Percentiles rank a stretch among this genome's conserved stretches.
These are phyloP conservation scores for Hexactinellida sp. DNA, from an alignment of 37 sponge, comb jelly and placozoan species.

Conservation along the genomic window DNA sequence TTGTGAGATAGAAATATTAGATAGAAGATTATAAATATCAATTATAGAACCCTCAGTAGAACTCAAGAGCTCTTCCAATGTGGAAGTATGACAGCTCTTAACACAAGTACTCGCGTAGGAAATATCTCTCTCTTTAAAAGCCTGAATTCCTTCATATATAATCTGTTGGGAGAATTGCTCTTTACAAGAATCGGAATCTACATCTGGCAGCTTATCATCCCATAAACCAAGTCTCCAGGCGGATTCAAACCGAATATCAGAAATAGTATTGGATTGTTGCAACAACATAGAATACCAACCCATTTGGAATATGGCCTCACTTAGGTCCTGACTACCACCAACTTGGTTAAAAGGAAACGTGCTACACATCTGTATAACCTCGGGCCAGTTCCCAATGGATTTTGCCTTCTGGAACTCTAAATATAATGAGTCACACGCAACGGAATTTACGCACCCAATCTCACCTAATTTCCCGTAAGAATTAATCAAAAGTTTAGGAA, in stretches of 20 bases:
- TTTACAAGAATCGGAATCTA: not conserved
- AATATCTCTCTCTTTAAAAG: not conserved
- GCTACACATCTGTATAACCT: not conserved
- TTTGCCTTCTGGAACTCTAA: constrained; percentile 1
- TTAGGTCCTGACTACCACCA: not conserved
- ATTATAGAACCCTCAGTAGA: not conserved
- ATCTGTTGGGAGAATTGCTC: not conserved
- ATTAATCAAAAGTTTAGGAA: not conserved
- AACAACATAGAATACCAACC: not conserved
- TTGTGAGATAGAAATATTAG: not conserved
- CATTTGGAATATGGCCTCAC: not conserved
- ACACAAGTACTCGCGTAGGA: not conserved
- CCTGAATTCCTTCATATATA: not conserved
- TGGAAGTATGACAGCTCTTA: not conserved
- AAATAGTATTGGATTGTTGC: not conserved
- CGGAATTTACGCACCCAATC: not conserved
- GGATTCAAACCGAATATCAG: not conserved
- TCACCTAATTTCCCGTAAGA: not conserved
- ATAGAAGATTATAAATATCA: not conserved
- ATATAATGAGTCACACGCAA: not conserved
- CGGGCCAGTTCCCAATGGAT: not conserved
- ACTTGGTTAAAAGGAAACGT: not conserved
- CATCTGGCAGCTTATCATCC: not conserved
- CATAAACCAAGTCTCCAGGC: not conserved
- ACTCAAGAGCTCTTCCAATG: not conserved